Percentiles rank a stretch among this genome's conserved stretches.
Conservation (phyloP, 2,797 vertebrate genomes). For the Sebastiscus albofasciatus region DNA sequence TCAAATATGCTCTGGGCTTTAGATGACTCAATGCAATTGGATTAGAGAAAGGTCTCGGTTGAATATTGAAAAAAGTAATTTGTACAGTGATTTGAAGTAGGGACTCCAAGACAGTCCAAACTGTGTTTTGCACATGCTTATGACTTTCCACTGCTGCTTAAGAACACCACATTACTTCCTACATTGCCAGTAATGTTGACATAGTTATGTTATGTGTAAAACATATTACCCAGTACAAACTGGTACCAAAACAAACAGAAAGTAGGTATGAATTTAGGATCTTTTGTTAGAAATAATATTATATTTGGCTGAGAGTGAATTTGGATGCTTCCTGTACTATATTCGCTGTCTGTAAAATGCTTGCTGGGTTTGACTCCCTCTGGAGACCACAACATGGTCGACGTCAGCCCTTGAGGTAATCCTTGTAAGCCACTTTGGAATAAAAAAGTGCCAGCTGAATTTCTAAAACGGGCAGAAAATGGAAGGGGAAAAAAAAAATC, state of each 20-base stretch:
- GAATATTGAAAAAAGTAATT: not conserved
- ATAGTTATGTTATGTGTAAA: not conserved
- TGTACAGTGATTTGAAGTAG: not conserved
- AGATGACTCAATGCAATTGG: not conserved
- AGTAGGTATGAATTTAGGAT: not conserved
- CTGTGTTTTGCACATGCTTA: not conserved
- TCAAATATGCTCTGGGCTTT: not conserved
- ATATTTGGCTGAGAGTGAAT: not conserved
- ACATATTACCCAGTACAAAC: not conserved
- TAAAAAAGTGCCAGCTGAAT: conserved; percentile 2
- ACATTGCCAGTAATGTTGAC: not conserved
- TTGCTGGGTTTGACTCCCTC: conserved; percentile 6
- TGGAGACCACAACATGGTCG: not conserved
- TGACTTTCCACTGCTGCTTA: not conserved
- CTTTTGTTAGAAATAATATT: not conserved
- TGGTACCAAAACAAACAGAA: not conserved
- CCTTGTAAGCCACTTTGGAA: conserved; percentile 23
- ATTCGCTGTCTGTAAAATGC: not conserved
- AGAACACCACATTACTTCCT: not conserved
- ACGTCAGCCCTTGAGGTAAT: conserved; percentile 35
- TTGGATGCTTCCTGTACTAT: not conserved
- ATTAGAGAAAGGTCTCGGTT: not conserved
- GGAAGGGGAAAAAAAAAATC: not conserved
- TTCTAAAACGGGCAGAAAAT: conserved; percentile 9
- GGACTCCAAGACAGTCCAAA: not conserved